Percentiles rank a stretch among this genome's conserved stretches.
phyloP scores from a whole-genome alignment of 1,140 invertebrate genomes.

The Chrysoperla carnea region DNA sequence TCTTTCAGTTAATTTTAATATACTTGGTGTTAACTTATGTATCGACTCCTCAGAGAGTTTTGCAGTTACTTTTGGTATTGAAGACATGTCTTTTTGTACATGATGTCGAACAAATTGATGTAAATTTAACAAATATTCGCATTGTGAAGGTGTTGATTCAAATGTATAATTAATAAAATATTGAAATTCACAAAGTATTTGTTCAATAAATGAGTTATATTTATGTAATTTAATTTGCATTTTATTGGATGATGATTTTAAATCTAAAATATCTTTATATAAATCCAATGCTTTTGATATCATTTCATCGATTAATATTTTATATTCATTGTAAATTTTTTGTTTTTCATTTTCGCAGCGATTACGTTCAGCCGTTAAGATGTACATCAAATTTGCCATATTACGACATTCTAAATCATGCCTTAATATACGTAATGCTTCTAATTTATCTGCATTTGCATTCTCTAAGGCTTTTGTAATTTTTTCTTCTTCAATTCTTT shows the following conservation, averaged over 20 bases:
- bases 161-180: conserved; percentile 28
- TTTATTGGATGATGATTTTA: conserved; percentile 12
- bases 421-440: conserved; percentile 13
- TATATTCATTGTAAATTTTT: conserved; percentile 13
- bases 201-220: conserved; percentile 14
- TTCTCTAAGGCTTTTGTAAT: conserved; percentile 8
- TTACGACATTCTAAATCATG: conserved; percentile 23
- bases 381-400: conserved; percentile 20
- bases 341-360: conserved; percentile 18
- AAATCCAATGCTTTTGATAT: conserved; percentile 4
- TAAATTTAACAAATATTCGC: conserved; percentile 22
- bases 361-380: conserved; percentile 22
- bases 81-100: conserved; percentile 4
- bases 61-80: background rate
- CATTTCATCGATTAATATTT: conserved; percentile 10
- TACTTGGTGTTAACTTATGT: background rate
- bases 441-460: conserved; percentile 10
- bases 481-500: conserved; percentile 4
- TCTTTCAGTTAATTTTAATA: background rate
- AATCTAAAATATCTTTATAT: conserved; percentile 9
- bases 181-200: conserved; percentile 23
- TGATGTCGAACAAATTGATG: conserved; percentile 20
- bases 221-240: conserved; percentile 9
- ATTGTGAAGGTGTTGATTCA: conserved; percentile 20
- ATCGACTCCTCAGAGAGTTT: background rate